phyloP scores from a whole-genome alignment of 23 tunicate species.

The Halocynthia roretzi region DNA sequence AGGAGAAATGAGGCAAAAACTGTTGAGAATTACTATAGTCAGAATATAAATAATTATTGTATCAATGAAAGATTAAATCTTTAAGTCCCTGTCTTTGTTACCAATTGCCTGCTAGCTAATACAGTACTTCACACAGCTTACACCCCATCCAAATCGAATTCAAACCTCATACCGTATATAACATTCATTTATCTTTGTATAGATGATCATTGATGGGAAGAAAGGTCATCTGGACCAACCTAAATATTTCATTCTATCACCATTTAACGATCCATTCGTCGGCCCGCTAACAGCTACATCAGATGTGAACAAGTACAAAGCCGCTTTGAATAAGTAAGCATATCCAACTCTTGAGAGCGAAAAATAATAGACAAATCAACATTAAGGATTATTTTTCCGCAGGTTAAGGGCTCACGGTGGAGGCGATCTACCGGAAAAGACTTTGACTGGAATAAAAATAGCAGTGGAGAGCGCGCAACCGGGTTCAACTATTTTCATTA shows the following conservation, averaged over 20 bases:
- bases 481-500: conserved; percentile 55
- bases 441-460: conserved; percentile 35
- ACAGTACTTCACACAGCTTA: too few relatives aligned
- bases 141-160: too few relatives aligned
- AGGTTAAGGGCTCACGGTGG: conserved; percentile 53
- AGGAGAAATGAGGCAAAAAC: too few relatives aligned
- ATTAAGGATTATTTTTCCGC: background rate
- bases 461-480: conserved; percentile 42
- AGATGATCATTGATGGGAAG: conserved; percentile 38
- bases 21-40: too few relatives aligned
- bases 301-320: conserved; percentile 21
- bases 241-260: conserved; percentile 37
- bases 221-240: conserved; percentile 47
- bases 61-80: too few relatives aligned
- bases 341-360: background rate
- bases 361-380: background rate
- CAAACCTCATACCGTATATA: background rate
- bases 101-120: too few relatives aligned
- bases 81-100: too few relatives aligned
- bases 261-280: conserved; percentile 53
- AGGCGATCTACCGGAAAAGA: conserved; percentile 61
- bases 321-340: conserved; percentile 39
- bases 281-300: conserved; percentile 41
- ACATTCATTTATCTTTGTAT: background rate
- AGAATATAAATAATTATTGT: too few relatives aligned